These are phyloP conservation scores for Lamellibrachia satsuma DNA, from an alignment of 2,888 invertebrate species.

Conservation along the genomic window DNA sequence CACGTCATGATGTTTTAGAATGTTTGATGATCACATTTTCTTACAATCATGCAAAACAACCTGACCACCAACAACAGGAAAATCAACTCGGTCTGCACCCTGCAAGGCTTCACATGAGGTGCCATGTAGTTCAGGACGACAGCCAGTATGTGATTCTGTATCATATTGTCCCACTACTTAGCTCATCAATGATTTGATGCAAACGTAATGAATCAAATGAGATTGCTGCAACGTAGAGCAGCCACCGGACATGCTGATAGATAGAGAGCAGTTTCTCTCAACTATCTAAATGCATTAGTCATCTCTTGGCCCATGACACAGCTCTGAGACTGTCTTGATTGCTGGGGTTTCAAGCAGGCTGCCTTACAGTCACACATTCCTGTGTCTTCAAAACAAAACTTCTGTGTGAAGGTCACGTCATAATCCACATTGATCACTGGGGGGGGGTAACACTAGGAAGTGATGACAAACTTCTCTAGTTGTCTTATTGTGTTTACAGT, in stretches of 20 bases:
- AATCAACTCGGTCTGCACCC: too few species aligned
- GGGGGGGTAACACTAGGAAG: too few species aligned
- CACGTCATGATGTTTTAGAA: too few species aligned
- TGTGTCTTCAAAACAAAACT: not conserved
- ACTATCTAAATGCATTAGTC: not conserved
- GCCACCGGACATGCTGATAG: not conserved
- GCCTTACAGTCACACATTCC: not conserved
- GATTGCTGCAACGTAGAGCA: not conserved
- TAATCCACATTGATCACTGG: too few species aligned
- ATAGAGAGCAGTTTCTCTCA: not conserved
- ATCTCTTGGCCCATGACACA: not conserved
- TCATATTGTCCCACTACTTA: not conserved
- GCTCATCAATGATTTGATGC: constrained; percentile 3
- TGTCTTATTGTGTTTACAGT: too few species aligned
- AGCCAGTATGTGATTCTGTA: not conserved
- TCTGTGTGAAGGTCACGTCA: not conserved
- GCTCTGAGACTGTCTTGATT: not conserved
- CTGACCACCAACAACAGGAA: too few species aligned
- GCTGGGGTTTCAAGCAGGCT: not conserved
- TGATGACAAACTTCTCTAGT: too few species aligned
- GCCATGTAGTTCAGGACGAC: not conserved
- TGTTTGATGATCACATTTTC: too few species aligned
- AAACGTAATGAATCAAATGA: not conserved
- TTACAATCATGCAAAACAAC: too few species aligned
- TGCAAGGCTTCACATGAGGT: not conserved